phyloP scores from a whole-genome alignment of 2,888 invertebrate species.

The Dinocampus coccinellae region DNA sequence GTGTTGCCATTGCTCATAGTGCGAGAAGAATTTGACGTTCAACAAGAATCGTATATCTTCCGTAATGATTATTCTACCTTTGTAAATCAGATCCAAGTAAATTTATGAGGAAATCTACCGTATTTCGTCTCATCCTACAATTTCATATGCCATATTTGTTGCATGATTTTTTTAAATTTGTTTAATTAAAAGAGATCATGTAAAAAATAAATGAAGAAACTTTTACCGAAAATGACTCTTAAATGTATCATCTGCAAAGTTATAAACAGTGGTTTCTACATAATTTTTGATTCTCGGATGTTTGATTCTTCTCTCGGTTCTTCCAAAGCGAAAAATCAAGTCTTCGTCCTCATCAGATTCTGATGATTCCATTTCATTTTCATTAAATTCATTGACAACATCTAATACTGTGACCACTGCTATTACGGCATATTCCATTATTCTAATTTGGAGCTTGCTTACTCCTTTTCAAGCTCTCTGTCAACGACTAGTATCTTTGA shows the following conservation, averaged over 20 bases:
- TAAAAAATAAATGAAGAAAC: neutral
- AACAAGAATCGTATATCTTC: constrained; percentile 33
- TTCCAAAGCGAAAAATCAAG: neutral
- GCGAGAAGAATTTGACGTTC: constrained; percentile 38
- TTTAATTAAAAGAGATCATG: constrained; percentile 26
- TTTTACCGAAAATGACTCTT: constrained; percentile 20
- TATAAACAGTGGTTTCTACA: neutral
- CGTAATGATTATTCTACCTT: constrained; percentile 11
- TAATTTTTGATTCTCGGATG: constrained; percentile 3
- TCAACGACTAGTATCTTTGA: too few species aligned
- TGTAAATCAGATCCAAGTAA: constrained; percentile 30
- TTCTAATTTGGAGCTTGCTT: too few species aligned
- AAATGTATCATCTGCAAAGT: neutral
- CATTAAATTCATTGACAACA: too few species aligned
- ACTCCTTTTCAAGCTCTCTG: too few species aligned
- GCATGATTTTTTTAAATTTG: constrained; percentile 1
- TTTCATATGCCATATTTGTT: neutral
- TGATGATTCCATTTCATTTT: neutral
- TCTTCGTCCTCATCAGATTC: neutral
- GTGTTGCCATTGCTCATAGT: constrained; percentile 41
- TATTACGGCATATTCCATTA: too few species aligned
- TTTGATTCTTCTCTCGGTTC: neutral
- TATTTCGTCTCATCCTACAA: constrained; percentile 32
- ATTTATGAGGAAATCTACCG: constrained; percentile 35
- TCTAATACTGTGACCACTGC: too few species aligned